These are phyloP conservation scores for Ctenodactylus gundi DNA, from an alignment of 2,113 vertebrate genomes.

Conservation along the genomic window DNA sequence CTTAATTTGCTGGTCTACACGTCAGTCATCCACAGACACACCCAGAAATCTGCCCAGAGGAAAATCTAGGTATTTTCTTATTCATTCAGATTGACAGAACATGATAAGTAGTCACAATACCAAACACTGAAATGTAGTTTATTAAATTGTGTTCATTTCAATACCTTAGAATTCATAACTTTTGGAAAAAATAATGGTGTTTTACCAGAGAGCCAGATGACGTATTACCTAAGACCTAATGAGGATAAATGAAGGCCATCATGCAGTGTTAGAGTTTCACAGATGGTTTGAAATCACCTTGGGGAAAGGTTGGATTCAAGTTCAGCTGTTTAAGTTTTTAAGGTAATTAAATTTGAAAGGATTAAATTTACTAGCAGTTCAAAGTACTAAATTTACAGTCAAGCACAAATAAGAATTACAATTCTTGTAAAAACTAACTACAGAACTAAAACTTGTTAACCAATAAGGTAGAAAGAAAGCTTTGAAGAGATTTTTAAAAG, in stretches of 20 bases:
- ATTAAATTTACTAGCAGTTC: conserved; percentile 17
- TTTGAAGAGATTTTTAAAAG: conserved; percentile 1
- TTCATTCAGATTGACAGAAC: no score
- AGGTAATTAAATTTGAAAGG: conserved; percentile 62
- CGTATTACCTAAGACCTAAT: conserved; percentile 78
- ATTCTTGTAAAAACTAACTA: neutral
- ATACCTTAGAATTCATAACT: neutral
- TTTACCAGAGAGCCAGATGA: conserved; percentile 66
- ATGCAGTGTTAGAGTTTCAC: conserved; percentile 75
- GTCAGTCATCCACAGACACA: no score
- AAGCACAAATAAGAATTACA: conserved; percentile 27
- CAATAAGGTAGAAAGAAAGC: conserved; percentile 13
- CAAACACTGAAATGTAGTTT: conserved; percentile 35
- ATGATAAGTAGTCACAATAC: no score
- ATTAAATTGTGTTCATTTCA: conserved; percentile 44
- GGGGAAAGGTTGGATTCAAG: conserved; percentile 73
- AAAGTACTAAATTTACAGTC: conserved; percentile 17
- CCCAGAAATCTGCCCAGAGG: no score
- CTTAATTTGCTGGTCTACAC: no score
- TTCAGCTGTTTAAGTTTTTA: conserved; percentile 73
- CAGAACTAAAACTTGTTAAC: conserved; percentile 15
- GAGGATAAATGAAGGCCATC: conserved; percentile 74
- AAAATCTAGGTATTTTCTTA: no score
- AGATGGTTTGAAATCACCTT: conserved; percentile 74
- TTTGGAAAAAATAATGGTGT: neutral